Conservation (phyloP, 2,888 invertebrate genomes). For the Caenorhabditis sp. region DNA sequence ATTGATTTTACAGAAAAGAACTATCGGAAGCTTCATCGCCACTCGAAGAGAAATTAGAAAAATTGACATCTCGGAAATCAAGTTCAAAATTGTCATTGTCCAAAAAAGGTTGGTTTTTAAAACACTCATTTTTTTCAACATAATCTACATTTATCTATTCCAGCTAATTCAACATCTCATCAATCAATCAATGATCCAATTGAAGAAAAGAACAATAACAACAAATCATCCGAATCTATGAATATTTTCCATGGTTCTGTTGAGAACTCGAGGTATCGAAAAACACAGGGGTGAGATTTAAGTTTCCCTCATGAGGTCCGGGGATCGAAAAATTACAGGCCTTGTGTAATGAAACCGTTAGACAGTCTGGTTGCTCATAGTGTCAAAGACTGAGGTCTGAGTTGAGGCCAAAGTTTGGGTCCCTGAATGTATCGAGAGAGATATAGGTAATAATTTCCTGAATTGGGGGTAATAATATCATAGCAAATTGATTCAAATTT, state of each 20-base stretch:
- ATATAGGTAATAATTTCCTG: too few species aligned
- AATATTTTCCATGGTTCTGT: not conserved
- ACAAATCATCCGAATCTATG: not conserved
- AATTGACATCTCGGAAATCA: constrained; percentile 21
- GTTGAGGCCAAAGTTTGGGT: too few species aligned
- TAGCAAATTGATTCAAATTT: too few species aligned
- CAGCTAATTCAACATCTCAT: constrained; percentile 13
- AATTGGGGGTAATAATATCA: too few species aligned
- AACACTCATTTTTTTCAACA: not conserved
- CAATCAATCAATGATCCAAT: not conserved
- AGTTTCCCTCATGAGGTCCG: not conserved
- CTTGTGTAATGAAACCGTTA: too few species aligned
- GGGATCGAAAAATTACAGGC: too few species aligned
- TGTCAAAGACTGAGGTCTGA: too few species aligned
- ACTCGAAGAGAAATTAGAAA: constrained; percentile 21
- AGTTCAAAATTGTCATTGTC: constrained; percentile 15
- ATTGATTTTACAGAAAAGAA: constrained; percentile 16
- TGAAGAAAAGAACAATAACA: constrained; percentile 21
- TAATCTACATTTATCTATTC: not conserved
- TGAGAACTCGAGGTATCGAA: not conserved
- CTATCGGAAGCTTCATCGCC: constrained; percentile 23
- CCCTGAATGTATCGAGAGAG: too few species aligned
- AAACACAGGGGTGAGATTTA: too few species aligned
- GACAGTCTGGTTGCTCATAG: too few species aligned
- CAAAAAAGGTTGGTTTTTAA: constrained; percentile 16